Percentiles rank a stretch among this genome's conserved stretches.
These are phyloP conservation scores for Sternarchorhynchus goeldii DNA, from an alignment of 2,797 vertebrate species.

Conservation along the genomic window DNA sequence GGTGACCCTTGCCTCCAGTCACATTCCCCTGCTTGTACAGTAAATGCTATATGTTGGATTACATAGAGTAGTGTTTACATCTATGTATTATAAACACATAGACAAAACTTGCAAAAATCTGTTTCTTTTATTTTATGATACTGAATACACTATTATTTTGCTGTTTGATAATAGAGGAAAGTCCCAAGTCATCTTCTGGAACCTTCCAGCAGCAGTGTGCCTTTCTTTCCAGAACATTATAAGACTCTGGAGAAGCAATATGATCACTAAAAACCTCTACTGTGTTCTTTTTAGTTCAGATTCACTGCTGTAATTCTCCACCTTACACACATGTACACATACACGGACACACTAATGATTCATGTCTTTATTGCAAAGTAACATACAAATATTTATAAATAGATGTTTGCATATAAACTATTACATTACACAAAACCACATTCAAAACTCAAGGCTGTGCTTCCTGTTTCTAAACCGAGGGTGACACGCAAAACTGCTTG, in stretches of 20 bases:
- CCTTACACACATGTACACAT: not conserved
- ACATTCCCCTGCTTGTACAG: not conserved
- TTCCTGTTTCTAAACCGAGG: slow-evolving; percentile 21
- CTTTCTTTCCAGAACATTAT: not conserved
- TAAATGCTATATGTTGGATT: not conserved
- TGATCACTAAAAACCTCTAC: not conserved
- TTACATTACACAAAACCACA: not conserved
- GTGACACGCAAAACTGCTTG: slow-evolving; percentile 32
- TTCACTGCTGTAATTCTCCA: slow-evolving; percentile 8
- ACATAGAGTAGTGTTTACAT: not conserved
- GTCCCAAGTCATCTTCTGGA: not conserved
- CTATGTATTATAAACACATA: no score
- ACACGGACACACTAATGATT: slow-evolving; percentile 2
- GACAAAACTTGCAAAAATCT: no score
- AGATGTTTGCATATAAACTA: not conserved
- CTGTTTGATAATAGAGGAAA: not conserved
- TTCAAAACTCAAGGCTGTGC: no score
- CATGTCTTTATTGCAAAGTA: not conserved
- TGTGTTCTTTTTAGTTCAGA: not conserved
- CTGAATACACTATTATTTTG: no score
- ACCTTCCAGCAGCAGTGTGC: not conserved
- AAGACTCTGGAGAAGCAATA: not conserved
- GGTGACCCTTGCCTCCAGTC: slow-evolving; percentile 67
- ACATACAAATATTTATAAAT: slow-evolving; percentile 1
- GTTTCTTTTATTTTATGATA: no score